Base-by-base conservation (phyloP, 2,888 invertebrate genomes). In the Malacosoma neustria region DNA sequence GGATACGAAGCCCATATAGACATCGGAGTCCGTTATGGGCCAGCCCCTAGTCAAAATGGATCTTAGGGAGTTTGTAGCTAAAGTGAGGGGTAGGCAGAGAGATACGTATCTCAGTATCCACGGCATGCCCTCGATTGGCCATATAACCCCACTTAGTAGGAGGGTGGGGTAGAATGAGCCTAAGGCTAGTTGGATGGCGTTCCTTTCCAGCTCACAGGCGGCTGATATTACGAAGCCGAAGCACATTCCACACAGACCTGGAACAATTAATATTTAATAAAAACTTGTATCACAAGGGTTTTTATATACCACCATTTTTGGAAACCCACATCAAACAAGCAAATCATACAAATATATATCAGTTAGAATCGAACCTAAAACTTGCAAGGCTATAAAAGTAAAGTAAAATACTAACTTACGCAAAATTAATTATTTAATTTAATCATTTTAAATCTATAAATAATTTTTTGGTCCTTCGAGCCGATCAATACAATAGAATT, bases 41-140 rank as follows among this genome's bases (percentile, higher is more conserved):
- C 97, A 96, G 33, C 97, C 97, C 50, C 96, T 86, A 0, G 95
- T 95, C 34, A 96, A 87, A 76, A 96, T 93, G 36, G 94, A 93
- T 36, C 97, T 87, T 35, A 97, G 86, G 1, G 96, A 92, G 31
- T 96, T 93, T n/a, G 96, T 96, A n/a, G 97, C 96, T 67, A 96
- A 87, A 0, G 97, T 97, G 36, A 97, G 80, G 0, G 97, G 97
- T 35, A 97, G 88, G 54, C 92, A 91, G 33, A 93, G 89, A 1
- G 96, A 93, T 36, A 97, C 89, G 72, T 95, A 95, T 51, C 93
- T 88, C 22, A 98, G 82, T 40, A 93, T 88, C 55, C 91, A 88
- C 2, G 97, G 97, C 95, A 98, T 97, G 43, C 96, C 96, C 72
- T 98, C 96, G 44, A 97, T 92, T 40, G 98, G 97, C 98, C 98